Conservation (phyloP, 2,888 invertebrate species). For the Selenia dentaria region DNA sequence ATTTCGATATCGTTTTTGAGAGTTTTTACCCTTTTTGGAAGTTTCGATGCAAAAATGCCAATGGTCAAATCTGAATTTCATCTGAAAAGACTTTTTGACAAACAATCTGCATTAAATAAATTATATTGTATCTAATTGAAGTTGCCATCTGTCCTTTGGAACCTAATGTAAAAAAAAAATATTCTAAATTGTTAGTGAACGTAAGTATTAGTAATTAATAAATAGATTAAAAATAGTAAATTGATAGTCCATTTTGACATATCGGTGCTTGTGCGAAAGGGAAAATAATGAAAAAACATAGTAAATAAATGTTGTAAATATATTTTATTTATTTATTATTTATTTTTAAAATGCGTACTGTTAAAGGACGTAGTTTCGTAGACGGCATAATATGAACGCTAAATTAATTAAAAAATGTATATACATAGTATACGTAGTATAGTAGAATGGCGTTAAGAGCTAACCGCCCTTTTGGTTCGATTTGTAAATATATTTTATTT, state of each 20-base stretch:
- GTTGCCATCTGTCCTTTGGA: conserved; percentile 69
- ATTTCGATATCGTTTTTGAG: too few species aligned
- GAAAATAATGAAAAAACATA: conserved; percentile 59
- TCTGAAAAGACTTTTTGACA: conserved; percentile 22
- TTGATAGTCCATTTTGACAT: conserved; percentile 76
- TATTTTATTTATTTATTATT: too few species aligned
- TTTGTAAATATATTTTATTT: conserved; percentile 22
- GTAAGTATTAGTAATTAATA: conserved; percentile 47
- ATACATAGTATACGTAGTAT: conserved; percentile 11
- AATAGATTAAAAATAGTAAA: conserved; percentile 21
- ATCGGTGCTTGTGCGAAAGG: conserved; percentile 79
- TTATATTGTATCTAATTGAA: conserved; percentile 42
- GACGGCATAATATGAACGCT: conserved; percentile 33
- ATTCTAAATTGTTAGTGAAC: conserved; percentile 67
- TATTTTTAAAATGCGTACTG: conserved; percentile 46
- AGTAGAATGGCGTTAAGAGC: conserved; percentile 16
- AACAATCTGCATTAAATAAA: conserved; percentile 5
- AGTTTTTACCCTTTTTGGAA: too few species aligned
- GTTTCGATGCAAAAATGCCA: too few species aligned
- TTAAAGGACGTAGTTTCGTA: conserved; percentile 41
- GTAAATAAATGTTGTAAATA: conserved; percentile 57
- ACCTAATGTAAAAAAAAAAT: conserved; percentile 55
- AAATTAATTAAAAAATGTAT: conserved; percentile 22
- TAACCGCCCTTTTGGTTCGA: conserved; percentile 2
- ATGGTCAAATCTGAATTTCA: too few species aligned